These are phyloP conservation scores for Lontra canadensis DNA, from an alignment of 2,113 vertebrate species.

Conservation along the genomic window DNA sequence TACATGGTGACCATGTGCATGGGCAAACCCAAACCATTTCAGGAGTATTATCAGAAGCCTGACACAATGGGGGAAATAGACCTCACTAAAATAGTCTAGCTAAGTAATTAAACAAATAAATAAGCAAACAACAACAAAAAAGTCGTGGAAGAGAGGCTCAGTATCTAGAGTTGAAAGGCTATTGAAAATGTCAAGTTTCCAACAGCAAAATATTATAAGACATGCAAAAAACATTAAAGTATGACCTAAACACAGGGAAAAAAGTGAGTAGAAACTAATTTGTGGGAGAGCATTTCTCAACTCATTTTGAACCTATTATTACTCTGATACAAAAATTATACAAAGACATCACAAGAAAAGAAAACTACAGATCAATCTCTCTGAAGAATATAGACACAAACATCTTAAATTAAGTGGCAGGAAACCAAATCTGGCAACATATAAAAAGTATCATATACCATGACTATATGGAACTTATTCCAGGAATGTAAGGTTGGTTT, in stretches of 20 bases:
- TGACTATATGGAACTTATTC: background rate
- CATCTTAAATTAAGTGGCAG: background rate
- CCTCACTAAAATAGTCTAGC: background rate
- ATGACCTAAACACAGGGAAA: background rate
- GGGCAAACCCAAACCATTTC: background rate
- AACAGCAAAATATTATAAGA: background rate
- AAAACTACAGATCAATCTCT: background rate
- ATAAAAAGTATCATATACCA: background rate
- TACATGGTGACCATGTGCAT: background rate
- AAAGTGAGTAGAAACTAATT: background rate
- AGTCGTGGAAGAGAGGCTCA: background rate
- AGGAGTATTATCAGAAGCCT: background rate
- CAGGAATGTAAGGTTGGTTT: background rate
- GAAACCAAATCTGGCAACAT: background rate
- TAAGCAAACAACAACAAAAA: background rate
- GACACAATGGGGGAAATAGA: background rate
- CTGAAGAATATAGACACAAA: background rate
- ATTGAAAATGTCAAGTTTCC: background rate
- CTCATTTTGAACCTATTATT: background rate
- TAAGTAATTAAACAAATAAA: background rate
- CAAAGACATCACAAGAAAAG: background rate
- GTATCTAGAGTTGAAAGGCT: background rate
- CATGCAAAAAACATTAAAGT: background rate
- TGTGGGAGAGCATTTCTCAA: background rate
- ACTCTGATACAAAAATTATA: background rate